phyloP scores from a whole-genome alignment of 2,113 vertebrate genomes.

The Neogale vison region DNA sequence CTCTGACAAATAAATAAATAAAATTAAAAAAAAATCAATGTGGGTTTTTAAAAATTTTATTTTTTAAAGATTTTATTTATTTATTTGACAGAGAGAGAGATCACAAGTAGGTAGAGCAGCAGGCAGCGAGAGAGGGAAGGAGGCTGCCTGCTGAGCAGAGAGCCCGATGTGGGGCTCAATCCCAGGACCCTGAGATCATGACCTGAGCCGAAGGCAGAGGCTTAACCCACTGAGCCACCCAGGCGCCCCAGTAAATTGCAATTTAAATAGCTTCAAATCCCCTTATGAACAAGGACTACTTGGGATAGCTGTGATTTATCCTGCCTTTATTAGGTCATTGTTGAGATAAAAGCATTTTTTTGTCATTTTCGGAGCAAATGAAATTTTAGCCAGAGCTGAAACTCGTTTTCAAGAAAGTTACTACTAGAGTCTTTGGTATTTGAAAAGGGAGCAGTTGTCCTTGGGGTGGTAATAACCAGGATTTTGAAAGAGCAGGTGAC shows the following conservation, averaged over 20 bases:
- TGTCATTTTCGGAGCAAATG: slow-evolving; percentile 2
- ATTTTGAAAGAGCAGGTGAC: background rate
- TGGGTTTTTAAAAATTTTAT: background rate
- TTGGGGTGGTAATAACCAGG: background rate
- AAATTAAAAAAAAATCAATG: background rate
- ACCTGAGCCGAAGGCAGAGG: no score
- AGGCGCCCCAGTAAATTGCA: background rate
- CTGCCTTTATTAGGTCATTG: background rate
- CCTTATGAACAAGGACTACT: background rate
- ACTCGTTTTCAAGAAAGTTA: background rate
- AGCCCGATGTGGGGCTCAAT: no score
- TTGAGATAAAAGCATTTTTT: slow-evolving; percentile 22
- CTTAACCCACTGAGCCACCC: no score
- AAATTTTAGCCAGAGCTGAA: background rate
- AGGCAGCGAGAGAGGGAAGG: no score
- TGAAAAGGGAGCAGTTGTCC: background rate
- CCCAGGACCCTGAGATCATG: no score
- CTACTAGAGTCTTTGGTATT: background rate
- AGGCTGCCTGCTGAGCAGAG: no score
- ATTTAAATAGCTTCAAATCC: background rate
- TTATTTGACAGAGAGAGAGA: no score
- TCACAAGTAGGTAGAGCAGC: no score
- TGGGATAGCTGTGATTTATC: slow-evolving; percentile 17
- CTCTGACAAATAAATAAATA: no score
- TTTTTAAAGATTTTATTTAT: no score